These are phyloP conservation scores for Tubulanus polymorphus DNA, from an alignment of 2,888 invertebrate genomes.

Conservation along the genomic window DNA sequence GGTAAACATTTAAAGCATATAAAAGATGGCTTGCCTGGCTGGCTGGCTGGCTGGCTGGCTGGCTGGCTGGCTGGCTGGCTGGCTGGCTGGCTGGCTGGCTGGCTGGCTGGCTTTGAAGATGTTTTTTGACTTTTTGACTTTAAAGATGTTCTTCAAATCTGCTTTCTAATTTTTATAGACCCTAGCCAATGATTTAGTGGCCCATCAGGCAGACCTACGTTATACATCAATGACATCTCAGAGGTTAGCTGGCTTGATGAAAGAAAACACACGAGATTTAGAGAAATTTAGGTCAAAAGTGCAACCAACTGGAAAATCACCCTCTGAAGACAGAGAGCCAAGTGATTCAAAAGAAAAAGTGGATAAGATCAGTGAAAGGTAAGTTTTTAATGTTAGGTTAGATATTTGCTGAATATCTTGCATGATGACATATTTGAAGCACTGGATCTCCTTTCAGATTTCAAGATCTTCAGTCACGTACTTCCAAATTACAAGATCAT, in stretches of 20 bases:
- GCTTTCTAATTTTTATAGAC: too few species aligned
- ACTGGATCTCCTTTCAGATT: conserved; percentile 34
- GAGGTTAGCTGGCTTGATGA: conserved; percentile 62
- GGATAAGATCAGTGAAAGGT: conserved; percentile 59
- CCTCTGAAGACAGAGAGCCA: conserved; percentile 63
- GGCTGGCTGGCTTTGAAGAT: too few species aligned
- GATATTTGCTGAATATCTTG: not conserved
- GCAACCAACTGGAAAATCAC: not conserved
- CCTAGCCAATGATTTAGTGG: conserved; percentile 64
- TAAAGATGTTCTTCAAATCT: too few species aligned
- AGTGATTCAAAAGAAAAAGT: conserved; percentile 39
- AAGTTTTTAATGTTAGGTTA: not conserved
- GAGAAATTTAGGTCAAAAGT: conserved; percentile 7
- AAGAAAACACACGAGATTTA: conserved; percentile 13
- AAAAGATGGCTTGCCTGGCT: too few species aligned
- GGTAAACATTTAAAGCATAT: too few species aligned
- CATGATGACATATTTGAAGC: not conserved
- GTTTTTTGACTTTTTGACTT: not conserved
- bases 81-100: too few species aligned
- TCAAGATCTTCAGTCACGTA: conserved; percentile 75
- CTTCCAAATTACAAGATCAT: conserved; percentile 81
- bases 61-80: too few species aligned
- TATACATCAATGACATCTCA: conserved; percentile 96
- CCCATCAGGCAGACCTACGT: conserved; percentile 90
- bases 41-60: too few species aligned